These are phyloP conservation scores for Archivesica marissinica DNA, from an alignment of 1,140 invertebrate genomes.

Conservation along the genomic window DNA sequence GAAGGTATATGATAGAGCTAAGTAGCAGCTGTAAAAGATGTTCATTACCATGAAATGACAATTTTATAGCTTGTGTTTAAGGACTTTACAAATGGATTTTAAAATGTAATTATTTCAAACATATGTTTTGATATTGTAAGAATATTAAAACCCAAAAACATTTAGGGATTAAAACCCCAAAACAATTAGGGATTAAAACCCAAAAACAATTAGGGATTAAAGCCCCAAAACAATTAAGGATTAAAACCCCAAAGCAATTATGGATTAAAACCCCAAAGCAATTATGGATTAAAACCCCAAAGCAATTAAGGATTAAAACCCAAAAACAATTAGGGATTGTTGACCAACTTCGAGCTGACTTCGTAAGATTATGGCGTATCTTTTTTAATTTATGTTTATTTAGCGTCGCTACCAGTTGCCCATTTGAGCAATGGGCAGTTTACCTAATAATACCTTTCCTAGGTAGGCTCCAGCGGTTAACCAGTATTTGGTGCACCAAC, in stretches of 20 bases:
- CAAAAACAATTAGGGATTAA: background rate
- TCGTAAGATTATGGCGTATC: too few relatives aligned
- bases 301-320: too few relatives aligned
- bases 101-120: constrained; percentile 3
- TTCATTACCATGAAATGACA: constrained; percentile 25
- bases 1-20: background rate
- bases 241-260: background rate
- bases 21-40: constrained; percentile 4
- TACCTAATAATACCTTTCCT: too few relatives aligned
- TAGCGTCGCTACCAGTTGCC: too few relatives aligned
- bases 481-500: too few relatives aligned
- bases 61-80: background rate
- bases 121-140: background rate
- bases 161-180: background rate
- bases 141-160: background rate
- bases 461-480: too few relatives aligned
- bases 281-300: too few relatives aligned
- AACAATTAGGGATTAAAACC: background rate
- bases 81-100: constrained; percentile 4
- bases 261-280: too few relatives aligned
- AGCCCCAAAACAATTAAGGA: background rate
- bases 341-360: too few relatives aligned
- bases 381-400: too few relatives aligned
- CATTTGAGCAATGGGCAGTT: too few relatives aligned
- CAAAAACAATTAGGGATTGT: too few relatives aligned